phyloP scores from a whole-genome alignment of 2,888 invertebrate genomes.

The Poecilobothrus nobilitatus region DNA sequence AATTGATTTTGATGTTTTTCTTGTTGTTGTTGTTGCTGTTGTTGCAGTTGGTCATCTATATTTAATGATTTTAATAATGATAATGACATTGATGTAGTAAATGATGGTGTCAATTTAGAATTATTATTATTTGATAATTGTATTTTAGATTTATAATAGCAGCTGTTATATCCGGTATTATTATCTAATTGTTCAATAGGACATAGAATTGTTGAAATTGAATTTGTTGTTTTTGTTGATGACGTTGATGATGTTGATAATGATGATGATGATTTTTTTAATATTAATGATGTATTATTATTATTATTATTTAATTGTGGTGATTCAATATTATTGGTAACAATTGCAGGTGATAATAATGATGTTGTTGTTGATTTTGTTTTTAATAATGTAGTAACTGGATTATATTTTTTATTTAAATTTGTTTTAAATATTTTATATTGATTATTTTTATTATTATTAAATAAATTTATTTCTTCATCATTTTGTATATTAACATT shows the following conservation, averaged over 20 bases:
- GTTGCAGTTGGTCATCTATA: conserved; percentile 15
- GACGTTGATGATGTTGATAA: background rate
- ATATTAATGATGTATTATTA: background rate
- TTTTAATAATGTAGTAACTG: background rate
- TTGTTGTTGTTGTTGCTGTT: too few species aligned
- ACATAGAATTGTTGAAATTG: conserved; percentile 14
- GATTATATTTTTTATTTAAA: background rate
- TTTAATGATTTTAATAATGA: background rate
- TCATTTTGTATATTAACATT: background rate
- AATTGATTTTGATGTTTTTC: too few species aligned
- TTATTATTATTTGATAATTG: background rate
- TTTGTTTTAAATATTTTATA: background rate
- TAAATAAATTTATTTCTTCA: background rate
- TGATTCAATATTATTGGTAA: too few species aligned
- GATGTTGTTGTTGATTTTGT: background rate
- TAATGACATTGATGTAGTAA: background rate
- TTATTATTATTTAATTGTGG: background rate
- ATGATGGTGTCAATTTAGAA: background rate
- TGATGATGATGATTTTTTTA: background rate
- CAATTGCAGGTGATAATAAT: background rate
- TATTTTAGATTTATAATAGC: background rate
- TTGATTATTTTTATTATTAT: conserved; percentile 4
- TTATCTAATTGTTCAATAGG: conserved; percentile 18
- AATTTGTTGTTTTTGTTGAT: conserved; percentile 10
- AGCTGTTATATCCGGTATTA: conserved; percentile 8